Base-by-base conservation (phyloP, 2,797 vertebrate genomes). In the Anguilla pacifica region DNA sequence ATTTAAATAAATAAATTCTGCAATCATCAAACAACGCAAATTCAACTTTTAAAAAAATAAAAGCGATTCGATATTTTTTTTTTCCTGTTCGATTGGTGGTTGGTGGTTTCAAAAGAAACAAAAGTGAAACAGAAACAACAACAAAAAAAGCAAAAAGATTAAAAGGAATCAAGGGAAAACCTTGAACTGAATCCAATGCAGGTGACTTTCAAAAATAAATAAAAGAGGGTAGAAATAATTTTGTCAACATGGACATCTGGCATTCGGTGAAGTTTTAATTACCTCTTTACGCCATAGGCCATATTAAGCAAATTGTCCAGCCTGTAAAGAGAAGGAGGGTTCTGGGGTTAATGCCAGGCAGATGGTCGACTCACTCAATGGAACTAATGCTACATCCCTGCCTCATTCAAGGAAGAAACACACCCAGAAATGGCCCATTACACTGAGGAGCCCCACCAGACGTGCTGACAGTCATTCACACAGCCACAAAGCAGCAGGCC, bases 251-350 rank as follows among this genome's bases (percentile, higher is more conserved):
- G 97, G 98, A 99, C 98, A 99, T 99, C 98, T 99, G 98, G 98
- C 98, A 99, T 98, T 98, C 96, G 98, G 98, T 97, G 98, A 98
- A 99, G 97, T 98, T 99, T 98, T 99, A 99, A 99, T 99, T 99
- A 99, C 99, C 99, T 99, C 98, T 99, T 99, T 98, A 99, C 99
- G 98, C 99, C 99, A 99, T 99, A 99, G 98, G 98, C 98, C 99
- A 99, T 99, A 99, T 99, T 99, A 99, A 99, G 98, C 98, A 99
- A 99, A 99, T 99, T 99, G 99, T 99, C 99, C 98, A 99, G 99
- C 98, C 99, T 99, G 98, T 97, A 98, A 99, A 99, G 99, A 99
- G 98, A 99, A 99, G 98, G 98, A 99, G 99, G 98, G 98, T 99
- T 99, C 98, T 98, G 97, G 97, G 98, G 98, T 99, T 99, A 99